Conservation (phyloP, 2,113 vertebrate genomes). For the Cebidichthys violaceus region DNA sequence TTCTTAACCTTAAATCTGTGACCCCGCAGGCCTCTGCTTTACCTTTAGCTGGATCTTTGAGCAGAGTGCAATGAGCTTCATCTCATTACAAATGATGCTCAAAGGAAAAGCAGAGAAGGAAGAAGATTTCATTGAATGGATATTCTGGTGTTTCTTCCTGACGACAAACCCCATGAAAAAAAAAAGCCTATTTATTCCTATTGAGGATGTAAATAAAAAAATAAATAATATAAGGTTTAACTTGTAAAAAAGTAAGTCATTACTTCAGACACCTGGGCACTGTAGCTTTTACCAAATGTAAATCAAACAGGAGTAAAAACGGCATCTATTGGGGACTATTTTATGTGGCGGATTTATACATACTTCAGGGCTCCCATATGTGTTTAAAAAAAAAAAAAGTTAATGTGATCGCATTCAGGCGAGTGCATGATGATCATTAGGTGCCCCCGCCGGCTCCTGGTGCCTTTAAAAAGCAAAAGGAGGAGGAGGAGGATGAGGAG, state of each 20-base stretch:
- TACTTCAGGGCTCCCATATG: too few species aligned
- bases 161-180: background rate
- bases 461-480: too few species aligned
- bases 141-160: too few species aligned
- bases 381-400: too few species aligned
- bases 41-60: background rate
- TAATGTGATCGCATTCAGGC: too few species aligned
- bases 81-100: background rate
- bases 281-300: background rate
- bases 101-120: background rate
- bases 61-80: background rate
- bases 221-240: background rate
- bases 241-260: background rate
- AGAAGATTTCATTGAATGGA: background rate
- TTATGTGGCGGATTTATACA: too few species aligned
- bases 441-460: too few species aligned
- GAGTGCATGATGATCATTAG: too few species aligned
- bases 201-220: background rate
- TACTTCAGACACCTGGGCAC: too few species aligned
- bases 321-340: too few species aligned
- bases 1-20: slow-evolving; percentile 36
- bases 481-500: too few species aligned
- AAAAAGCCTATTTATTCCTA: too few species aligned
- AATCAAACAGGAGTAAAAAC: background rate
- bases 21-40: slow-evolving; percentile 23